Percentiles rank a stretch among this genome's conserved stretches.
phyloP scores from a whole-genome alignment of 2,888 invertebrate genomes.

The Calephelis perditalis region DNA sequence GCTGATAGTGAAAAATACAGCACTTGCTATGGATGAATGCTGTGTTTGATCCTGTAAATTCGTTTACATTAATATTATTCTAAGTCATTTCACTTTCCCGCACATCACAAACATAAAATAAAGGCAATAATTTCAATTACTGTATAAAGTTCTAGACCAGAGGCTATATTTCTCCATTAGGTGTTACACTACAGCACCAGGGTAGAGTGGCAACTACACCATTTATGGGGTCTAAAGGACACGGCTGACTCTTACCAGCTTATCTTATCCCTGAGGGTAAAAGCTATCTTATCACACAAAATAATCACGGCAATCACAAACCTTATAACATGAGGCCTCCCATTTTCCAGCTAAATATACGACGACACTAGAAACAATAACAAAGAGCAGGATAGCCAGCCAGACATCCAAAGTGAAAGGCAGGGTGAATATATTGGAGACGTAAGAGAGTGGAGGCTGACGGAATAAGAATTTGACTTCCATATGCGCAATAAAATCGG shows the following conservation, averaged over 20 bases:
- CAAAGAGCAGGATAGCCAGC: slow-evolving; percentile 66
- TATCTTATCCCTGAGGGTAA: too few relatives aligned
- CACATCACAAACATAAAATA: too few relatives aligned
- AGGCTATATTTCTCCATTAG: too few relatives aligned
- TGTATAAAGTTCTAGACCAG: too few relatives aligned
- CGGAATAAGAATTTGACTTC: slow-evolving; percentile 79
- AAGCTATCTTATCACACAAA: not conserved
- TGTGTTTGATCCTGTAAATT: slow-evolving; percentile 40
- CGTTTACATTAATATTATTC: not conserved
- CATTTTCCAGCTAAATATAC: slow-evolving; percentile 56
- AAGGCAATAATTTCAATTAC: too few relatives aligned
- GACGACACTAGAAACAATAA: slow-evolving; percentile 47
- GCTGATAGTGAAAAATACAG: slow-evolving; percentile 68
- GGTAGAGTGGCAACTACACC: too few relatives aligned
- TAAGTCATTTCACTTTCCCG: too few relatives aligned
- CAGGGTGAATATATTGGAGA: slow-evolving; percentile 80
- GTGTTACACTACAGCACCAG: too few relatives aligned
- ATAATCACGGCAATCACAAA: slow-evolving; percentile 4
- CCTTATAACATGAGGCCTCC: slow-evolving; percentile 35
- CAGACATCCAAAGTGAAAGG: slow-evolving; percentile 81
- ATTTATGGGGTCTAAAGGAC: too few relatives aligned
- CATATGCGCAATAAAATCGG: slow-evolving; percentile 36
- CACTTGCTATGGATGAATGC: slow-evolving; percentile 55
- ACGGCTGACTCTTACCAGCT: too few relatives aligned
- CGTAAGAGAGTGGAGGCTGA: slow-evolving; percentile 81